Base-by-base conservation (phyloP, 2,888 invertebrate species). In the Hirtodrosophila alboralis region DNA sequence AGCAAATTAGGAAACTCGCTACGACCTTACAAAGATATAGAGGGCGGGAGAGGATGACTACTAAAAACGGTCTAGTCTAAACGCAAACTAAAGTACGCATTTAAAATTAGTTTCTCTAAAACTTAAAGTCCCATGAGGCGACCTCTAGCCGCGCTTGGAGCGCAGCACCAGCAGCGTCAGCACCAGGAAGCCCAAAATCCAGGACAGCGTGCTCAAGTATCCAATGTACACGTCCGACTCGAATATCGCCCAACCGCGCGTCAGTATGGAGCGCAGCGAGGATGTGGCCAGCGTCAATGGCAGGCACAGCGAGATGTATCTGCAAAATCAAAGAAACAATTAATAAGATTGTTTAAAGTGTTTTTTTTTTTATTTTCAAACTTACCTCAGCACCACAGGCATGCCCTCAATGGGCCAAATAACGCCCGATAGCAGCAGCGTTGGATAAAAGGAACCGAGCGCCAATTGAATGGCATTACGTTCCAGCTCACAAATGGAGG, bases 391-490 rank as follows among this genome's bases (percentile, higher is more conserved):
- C 57, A 95, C 92, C 80, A 94, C 92, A 1, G 98, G 98, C 96
- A 98, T 98, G 53, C 97, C 97, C 90, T 98, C 97, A 64, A 98
- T 95, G 57, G 98, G 98, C 98, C 98, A 98, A 87, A 98, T 97
- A 30, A 98, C 97, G 52, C 98, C 98, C 81, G 97, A 97, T 38
- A 98, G 93, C 54, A 98, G 91, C 13, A 98, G 92, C 12, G 97
- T 97, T 13, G 98, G 98, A 91, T 98, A 98, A 92, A 98, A 97
- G 36, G 97, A 97, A 38, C 98, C 98, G 12, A 98, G 92, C 0
- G 98, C 96, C 68, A 97, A 91, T 87, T 98, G 97, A 88, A 98
- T 97, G 31, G 98, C 97, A 91, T 97, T 97, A 40, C 96, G 93
- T 90, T 98, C 98, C 66, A 97, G 92, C 88, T 96, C 96, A 91